phyloP scores from a whole-genome alignment of 2,113 vertebrate species.

The Speoplatyrhinus poulsoni region DNA sequence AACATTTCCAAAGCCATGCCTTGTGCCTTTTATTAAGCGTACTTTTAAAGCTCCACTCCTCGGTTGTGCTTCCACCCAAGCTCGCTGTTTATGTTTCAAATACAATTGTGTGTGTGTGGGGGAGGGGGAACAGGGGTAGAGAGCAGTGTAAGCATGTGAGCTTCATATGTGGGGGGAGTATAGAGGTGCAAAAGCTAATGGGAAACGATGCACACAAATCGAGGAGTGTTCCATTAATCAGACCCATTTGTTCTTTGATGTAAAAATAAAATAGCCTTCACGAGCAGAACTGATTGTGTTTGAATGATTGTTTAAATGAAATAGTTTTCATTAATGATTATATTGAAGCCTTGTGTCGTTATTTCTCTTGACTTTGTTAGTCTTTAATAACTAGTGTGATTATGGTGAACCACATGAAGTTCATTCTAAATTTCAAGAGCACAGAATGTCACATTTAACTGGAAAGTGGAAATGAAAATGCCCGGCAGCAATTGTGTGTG shows the following conservation, averaged over 20 bases:
- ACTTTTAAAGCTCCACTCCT: not conserved
- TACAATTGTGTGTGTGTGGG: too few species aligned
- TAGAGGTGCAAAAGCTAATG: too few species aligned
- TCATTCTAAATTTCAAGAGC: slow-evolving; percentile 17
- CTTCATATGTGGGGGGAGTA: too few species aligned
- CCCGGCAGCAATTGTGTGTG: not conserved
- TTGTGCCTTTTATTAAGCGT: slow-evolving; percentile 23
- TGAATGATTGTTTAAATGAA: not conserved
- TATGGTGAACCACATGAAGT: slow-evolving; percentile 18
- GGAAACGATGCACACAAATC: too few species aligned
- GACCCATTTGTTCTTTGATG: not conserved
- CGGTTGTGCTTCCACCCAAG: too few species aligned
- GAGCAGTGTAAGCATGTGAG: too few species aligned
- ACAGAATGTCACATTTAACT: slow-evolving; percentile 6
- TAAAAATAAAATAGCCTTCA: not conserved
- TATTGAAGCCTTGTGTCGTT: slow-evolving; percentile 1
- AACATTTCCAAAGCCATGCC: slow-evolving; percentile 29
- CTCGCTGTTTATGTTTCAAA: too few species aligned
- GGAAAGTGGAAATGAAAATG: not conserved
- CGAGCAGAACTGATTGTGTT: slow-evolving; percentile 3
- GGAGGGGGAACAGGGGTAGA: too few species aligned
- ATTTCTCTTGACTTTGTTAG: not conserved
- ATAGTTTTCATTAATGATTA: not conserved
- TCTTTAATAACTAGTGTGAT: slow-evolving; percentile 29
- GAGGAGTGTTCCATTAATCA: too few species aligned